Evolutionary conservation across 2,113 vertebrate genomes (phyloP).

Genomic region (Tachysurus fulvidraco): DNA sequence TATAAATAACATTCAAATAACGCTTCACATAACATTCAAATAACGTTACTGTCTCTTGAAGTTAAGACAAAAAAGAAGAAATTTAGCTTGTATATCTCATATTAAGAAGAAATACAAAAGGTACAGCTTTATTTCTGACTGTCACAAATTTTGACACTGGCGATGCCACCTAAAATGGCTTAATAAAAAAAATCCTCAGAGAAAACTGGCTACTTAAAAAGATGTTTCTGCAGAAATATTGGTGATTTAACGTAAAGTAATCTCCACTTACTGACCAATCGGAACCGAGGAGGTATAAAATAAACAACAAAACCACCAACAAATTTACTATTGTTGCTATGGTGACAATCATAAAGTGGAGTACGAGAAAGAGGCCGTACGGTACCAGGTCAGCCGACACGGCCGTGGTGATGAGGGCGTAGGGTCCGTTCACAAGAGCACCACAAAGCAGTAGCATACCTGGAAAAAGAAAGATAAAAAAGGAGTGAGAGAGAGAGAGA

Average conservation of each 20-base stretch:
- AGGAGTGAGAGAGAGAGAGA: too few species aligned
- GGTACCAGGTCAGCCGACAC: constrained; percentile 93
- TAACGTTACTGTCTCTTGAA: background rate
- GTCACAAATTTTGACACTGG: background rate
- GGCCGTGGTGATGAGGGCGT: constrained; percentile 93
- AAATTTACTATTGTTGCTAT: background rate
- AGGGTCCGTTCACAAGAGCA: constrained; percentile 90
- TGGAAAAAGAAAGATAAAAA: constrained; percentile 53
- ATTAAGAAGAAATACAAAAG: background rate
- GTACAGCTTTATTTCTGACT: background rate
- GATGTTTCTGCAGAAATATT: background rate
- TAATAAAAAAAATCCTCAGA: background rate
- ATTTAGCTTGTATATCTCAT: too few species aligned
- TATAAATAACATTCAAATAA: background rate
- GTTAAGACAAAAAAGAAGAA: background rate
- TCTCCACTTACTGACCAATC: too few species aligned
- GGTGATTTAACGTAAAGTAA: too few species aligned
- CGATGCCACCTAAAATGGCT: background rate
- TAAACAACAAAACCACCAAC: background rate
- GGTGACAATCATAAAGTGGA: background rate
- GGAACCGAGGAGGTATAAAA: background rate
- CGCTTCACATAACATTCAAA: background rate
- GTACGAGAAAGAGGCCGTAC: background rate
- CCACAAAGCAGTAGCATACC: constrained; percentile 91
- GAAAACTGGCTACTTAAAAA: too few species aligned